Conservation (phyloP, 2,888 invertebrate species). For the Hypolimnas misippus region DNA sequence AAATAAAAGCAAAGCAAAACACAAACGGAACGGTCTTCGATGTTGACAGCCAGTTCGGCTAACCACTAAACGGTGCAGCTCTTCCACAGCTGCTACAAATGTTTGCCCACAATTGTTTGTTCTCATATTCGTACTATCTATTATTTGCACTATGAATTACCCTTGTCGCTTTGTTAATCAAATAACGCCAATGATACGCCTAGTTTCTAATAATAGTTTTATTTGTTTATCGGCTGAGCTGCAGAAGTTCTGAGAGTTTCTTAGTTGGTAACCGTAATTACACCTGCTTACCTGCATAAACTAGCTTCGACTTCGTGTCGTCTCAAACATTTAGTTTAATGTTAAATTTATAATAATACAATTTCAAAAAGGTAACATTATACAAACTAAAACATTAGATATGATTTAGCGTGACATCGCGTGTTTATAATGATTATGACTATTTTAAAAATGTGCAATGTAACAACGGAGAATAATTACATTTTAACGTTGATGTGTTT, state of each 20-base stretch:
- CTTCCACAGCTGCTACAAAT: slow-evolving; percentile 51
- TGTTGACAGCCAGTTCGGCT: slow-evolving; percentile 46
- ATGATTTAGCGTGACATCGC: neutral
- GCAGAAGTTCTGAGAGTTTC: slow-evolving; percentile 31
- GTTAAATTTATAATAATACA: neutral
- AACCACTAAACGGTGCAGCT: slow-evolving; percentile 49
- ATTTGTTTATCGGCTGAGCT: slow-evolving; percentile 35
- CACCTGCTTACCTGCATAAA: slow-evolving; percentile 26
- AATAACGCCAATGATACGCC: slow-evolving; percentile 48
- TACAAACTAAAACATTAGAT: neutral
- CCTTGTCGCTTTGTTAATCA: slow-evolving; percentile 58
- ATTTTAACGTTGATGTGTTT: neutral
- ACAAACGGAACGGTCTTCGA: slow-evolving; percentile 29
- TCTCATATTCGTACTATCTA: slow-evolving; percentile 65
- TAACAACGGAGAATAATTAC: neutral
- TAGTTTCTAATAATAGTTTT: slow-evolving; percentile 43
- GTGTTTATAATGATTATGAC: neutral
- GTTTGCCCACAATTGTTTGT: slow-evolving; percentile 64
- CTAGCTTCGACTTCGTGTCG: slow-evolving; percentile 12
- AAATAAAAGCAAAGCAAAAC: slow-evolving; percentile 39
- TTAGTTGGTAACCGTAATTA: slow-evolving; percentile 30
- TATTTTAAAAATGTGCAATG: neutral
- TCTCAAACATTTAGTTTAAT: slow-evolving; percentile 2
- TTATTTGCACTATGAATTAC: slow-evolving; percentile 69
- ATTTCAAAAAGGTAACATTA: neutral